These are phyloP conservation scores for Akabosia matsudoensis DNA, from an alignment of 1,140 invertebrate genomes.

Conservation along the genomic window DNA sequence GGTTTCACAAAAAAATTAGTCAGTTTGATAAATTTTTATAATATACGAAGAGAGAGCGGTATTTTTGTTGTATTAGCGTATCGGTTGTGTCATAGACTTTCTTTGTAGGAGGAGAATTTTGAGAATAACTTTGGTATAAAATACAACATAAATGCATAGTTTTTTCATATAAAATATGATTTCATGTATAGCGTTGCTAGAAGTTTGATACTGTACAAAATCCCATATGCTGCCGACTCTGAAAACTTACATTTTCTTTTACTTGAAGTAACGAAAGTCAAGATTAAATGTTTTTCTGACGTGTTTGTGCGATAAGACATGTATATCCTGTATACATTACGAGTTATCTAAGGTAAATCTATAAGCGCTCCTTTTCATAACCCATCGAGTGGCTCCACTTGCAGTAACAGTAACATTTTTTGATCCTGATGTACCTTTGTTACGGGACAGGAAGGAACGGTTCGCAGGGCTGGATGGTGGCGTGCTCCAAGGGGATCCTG, in stretches of 20 bases:
- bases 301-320: constrained; percentile 11
- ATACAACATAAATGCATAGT: no score
- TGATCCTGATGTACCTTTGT: background rate
- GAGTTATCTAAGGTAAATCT: constrained; percentile 41
- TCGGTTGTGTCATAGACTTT: no score
- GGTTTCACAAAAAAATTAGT: no score
- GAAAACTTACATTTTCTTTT: background rate
- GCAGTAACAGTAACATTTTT: constrained; percentile 15
- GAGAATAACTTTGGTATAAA: no score
- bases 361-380: constrained; percentile 47
- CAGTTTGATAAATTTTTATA: no score
- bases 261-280: background rate
- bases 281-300: background rate
- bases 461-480: background rate
- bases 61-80: no score
- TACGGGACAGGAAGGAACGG: background rate
- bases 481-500: constrained; percentile 1
- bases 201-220: no score
- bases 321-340: background rate
- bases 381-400: constrained; percentile 43
- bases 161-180: no score
- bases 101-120: no score
- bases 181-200: no score
- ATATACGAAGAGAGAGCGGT: no score
- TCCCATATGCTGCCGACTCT: background rate